Evolutionary conservation across 1,140 invertebrate genomes (phyloP).

Genomic region (Xylocopa sonorina): DNA sequence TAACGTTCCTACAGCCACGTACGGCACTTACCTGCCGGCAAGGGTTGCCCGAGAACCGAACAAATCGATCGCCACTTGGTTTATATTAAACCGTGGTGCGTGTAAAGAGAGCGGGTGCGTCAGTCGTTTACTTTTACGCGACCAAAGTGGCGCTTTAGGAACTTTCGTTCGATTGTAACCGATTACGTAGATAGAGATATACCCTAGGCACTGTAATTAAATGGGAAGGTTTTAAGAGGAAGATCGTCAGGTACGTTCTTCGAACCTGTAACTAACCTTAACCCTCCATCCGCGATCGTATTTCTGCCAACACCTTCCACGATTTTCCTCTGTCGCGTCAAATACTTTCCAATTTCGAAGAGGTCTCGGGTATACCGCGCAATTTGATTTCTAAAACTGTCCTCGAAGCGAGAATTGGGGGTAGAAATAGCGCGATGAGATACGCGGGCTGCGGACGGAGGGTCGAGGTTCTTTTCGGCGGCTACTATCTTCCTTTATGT

Average conservation of each 20-base stretch:
- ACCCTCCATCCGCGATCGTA: too few species aligned
- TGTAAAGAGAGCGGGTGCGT: constrained; percentile 6
- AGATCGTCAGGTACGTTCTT: too few species aligned
- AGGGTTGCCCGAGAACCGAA: not conserved
- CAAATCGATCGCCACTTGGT: constrained; percentile 54
- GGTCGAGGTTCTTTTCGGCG: too few species aligned
- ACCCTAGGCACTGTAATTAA: not conserved
- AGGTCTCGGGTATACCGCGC: too few species aligned
- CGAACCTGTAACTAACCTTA: too few species aligned
- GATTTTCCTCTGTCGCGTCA: too few species aligned
- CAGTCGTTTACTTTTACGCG: constrained; percentile 24
- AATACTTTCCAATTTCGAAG: too few species aligned
- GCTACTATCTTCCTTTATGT: not conserved
- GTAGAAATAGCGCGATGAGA: too few species aligned
- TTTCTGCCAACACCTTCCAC: too few species aligned
- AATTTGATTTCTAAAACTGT: too few species aligned
- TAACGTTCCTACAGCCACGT: not conserved
- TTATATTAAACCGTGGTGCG: constrained; percentile 74
- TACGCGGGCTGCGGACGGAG: too few species aligned
- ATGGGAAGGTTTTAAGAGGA: not conserved
- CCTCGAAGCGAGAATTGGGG: too few species aligned
- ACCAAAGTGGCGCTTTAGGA: constrained; percentile 42
- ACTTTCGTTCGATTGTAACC: constrained; percentile 25
- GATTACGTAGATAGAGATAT: not conserved
- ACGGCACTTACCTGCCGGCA: not conserved